Evolutionary conservation across 2,797 vertebrate species (phyloP), one percentile per base, ranked within the genome.

Genomic region (Thamnophis elegans): DNA sequence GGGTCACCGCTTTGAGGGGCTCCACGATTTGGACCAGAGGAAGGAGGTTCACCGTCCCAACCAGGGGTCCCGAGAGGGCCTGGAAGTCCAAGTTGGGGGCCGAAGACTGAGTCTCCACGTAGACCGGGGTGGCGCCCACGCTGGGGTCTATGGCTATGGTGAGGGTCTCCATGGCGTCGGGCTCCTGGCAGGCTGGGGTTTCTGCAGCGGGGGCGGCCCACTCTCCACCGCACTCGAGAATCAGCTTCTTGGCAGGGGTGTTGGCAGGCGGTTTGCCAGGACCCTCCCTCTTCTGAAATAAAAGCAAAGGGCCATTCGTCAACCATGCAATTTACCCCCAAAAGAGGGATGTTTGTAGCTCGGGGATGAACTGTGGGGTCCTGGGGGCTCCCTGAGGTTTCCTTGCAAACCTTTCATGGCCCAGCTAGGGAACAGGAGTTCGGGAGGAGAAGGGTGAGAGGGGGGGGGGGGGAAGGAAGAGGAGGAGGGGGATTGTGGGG

Each of bases 1-100:
- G 78, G 1, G 94, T 93, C 88, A 96, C 87, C 0, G 92, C 94
- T 60, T 92, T 92, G 42, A 95, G 94, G 18, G 92, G 94, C 55
- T 95, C 92, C 78, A 95, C 55, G 7, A 94, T 87, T 16, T 94
- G 95, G 36, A 95, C 92, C 14, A 96, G 54, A 5, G 96, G 93
- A 28, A 95, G 55, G 51, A 95, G 85, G 88, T 94, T 95, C 16
- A 95, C 85, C 0, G 90, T 51, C 20, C 92, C 94, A 0, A 92
- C 73, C 3, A 94, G 32, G 4, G 92, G 59, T 28, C 73, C 86
- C 7, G 92, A 87, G 42, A 94, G 65, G 73, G 92, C 14, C 1
- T 55, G 89, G 53, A 85, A 55, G 86, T 65, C 93, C 4, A 94
- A 32, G 26, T 58, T 87, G 3, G 89, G 91, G n/a, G 92, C 14